These are phyloP conservation scores for Dinothrombium tinctorium DNA, from an alignment of 1,140 invertebrate species.

Conservation along the genomic window DNA sequence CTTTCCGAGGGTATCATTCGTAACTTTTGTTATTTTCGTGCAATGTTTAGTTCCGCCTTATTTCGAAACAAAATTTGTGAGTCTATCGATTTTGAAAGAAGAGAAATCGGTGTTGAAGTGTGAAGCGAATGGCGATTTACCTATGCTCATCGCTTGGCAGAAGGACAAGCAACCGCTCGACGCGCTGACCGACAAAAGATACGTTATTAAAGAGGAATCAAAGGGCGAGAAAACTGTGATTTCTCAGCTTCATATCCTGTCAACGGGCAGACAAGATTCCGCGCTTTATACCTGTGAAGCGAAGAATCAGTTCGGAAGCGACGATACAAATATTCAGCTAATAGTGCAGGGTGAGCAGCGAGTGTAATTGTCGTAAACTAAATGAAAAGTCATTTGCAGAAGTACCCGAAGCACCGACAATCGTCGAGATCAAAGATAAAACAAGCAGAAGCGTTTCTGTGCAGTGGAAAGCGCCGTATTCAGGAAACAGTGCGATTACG, in stretches of 20 bases:
- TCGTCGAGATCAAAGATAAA: slow-evolving; percentile 42
- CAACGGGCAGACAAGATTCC: slow-evolving; percentile 21
- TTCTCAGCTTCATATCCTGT: slow-evolving; percentile 19
- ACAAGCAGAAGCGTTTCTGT: slow-evolving; percentile 43
- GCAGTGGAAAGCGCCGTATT: slow-evolving; percentile 77
- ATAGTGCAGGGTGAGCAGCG: slow-evolving; percentile 23
- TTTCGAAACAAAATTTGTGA: slow-evolving; percentile 16
- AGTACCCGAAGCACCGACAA: slow-evolving; percentile 67
- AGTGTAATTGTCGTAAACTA: slow-evolving; percentile 3
- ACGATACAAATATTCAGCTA: slow-evolving; percentile 22
- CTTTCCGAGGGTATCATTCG: background rate
- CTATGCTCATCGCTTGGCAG: slow-evolving; percentile 23
- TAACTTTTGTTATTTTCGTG: background rate
- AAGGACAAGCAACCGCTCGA: slow-evolving; percentile 16
- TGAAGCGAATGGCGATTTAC: slow-evolving; percentile 22
- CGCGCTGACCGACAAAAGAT: slow-evolving; percentile 14
- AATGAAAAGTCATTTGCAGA: slow-evolving; percentile 26
- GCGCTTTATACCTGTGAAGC: slow-evolving; percentile 24
- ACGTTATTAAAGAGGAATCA: slow-evolving; percentile 6
- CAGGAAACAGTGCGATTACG: slow-evolving; percentile 81
- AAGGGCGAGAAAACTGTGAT: slow-evolving; percentile 5
- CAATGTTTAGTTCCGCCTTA: slow-evolving; percentile 15
- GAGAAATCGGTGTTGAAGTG: slow-evolving; percentile 22
- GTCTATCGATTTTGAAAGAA: slow-evolving; percentile 16
- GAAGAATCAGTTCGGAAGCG: slow-evolving; percentile 21